Conservation (phyloP, 1,140 invertebrate species). For the Drosophila chauvacae region DNA sequence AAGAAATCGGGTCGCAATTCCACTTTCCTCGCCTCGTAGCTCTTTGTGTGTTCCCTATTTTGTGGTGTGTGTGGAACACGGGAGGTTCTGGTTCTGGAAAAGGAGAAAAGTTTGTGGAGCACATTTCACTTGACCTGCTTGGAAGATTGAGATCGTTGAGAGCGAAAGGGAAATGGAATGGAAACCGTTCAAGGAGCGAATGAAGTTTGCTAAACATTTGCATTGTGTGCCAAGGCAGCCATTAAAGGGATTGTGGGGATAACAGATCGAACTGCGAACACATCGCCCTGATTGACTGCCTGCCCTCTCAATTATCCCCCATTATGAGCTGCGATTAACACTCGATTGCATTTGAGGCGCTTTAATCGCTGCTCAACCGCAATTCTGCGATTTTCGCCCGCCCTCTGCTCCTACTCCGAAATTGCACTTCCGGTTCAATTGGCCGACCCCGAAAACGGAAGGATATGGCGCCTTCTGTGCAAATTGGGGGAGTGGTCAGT, state of each 20-base stretch:
- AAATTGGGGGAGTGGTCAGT: conserved; percentile 18
- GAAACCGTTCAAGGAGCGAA: conserved; percentile 18
- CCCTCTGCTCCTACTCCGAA: background rate
- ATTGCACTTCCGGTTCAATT: conserved; percentile 37
- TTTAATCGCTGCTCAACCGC: conserved; percentile 45
- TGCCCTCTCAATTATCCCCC: conserved; percentile 27
- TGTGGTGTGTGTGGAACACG: conserved; percentile 20
- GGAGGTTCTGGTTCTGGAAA: conserved; percentile 1
- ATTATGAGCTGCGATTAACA: conserved; percentile 30
- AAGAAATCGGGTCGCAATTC: no score
- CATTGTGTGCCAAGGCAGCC: conserved; percentile 49
- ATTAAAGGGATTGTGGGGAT: background rate
- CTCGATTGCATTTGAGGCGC: conserved; percentile 40
- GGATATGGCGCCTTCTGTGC: conserved; percentile 36
- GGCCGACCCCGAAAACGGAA: conserved; percentile 35
- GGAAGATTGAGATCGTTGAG: conserved; percentile 16
- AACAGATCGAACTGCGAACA: conserved; percentile 4
- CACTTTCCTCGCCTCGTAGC: no score
- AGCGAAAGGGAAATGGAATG: conserved; percentile 41
- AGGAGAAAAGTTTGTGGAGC: conserved; percentile 56
- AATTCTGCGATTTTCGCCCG: conserved; percentile 16
- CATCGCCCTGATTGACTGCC: conserved; percentile 12
- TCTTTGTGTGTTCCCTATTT: no score
- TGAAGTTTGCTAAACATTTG: conserved; percentile 34
- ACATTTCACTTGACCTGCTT: conserved; percentile 68